These are phyloP conservation scores for Corapipo altera DNA, from an alignment of 2,113 vertebrate genomes.

Conservation along the genomic window DNA sequence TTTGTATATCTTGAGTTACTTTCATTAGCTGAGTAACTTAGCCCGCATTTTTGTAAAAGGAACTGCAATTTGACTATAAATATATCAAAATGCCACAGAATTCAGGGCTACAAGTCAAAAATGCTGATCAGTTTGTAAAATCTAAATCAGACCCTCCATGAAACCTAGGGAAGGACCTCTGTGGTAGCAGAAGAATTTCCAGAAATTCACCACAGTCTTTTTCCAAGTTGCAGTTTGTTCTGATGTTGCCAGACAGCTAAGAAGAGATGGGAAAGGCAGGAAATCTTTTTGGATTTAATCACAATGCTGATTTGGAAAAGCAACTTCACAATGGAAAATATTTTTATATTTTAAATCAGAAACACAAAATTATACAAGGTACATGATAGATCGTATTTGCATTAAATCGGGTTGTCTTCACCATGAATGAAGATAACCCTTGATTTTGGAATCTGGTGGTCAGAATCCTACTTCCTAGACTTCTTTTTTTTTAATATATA, in stretches of 20 bases:
- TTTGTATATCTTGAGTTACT: constrained; percentile 59
- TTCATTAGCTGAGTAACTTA: constrained; percentile 68
- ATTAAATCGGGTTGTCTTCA: neutral
- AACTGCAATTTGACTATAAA: constrained; percentile 73
- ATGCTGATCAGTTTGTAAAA: constrained; percentile 80
- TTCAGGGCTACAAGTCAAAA: constrained; percentile 74
- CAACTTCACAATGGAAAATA: constrained; percentile 57
- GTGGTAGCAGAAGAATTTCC: constrained; percentile 72
- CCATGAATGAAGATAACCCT: neutral
- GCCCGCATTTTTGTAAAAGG: constrained; percentile 68
- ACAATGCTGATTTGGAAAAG: constrained; percentile 71
- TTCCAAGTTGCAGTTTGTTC: constrained; percentile 68
- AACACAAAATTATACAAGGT: constrained; percentile 28
- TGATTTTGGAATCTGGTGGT: neutral
- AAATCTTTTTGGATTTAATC: constrained; percentile 73
- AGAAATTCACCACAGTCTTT: constrained; percentile 74
- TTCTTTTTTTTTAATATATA: neutral
- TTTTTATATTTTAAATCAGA: neutral
- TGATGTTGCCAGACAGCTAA: constrained; percentile 73
- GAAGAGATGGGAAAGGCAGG: constrained; percentile 74
- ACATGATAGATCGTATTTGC: neutral
- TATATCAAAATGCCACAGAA: constrained; percentile 77
- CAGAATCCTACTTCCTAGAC: neutral
- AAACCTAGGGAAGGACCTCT: constrained; percentile 72
- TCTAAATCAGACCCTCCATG: constrained; percentile 69